Base-by-base conservation (phyloP, 2,888 invertebrate genomes). In the Aquatica leii region DNA sequence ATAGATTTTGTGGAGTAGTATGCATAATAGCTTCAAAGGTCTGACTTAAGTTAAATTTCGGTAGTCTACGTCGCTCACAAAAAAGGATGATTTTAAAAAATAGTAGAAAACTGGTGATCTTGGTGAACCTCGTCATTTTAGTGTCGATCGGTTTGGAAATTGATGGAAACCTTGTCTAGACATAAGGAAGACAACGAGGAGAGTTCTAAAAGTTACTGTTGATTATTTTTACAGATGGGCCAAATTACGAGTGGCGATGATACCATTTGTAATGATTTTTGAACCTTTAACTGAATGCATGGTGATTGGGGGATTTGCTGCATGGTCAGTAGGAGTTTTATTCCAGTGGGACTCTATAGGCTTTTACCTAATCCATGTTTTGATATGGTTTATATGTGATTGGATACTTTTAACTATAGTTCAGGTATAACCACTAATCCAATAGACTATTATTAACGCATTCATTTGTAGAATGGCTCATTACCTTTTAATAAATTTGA, bases 231-330 rank as follows among this genome's bases (percentile, higher is more conserved):
- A 51, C 11, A 88, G 98, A 73, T 99, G 99, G 99, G 94, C 96
- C 56, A 95, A 98, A 78, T 84, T 99, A 49, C 87, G 99, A 54
- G 91, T 95, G 64, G 96, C 98, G 11, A 98, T 99, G 96, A 86
- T 98, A 67, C 98, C 99, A 0, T 88, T 90, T 34, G 93, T 94
- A 43, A 92, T 96, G 69, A 76, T 98, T 41, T 84, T 98, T 66
- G 99, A 99, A 82, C 99, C 98, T 0, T 84, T 98, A 49, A 94
- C 94, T 53, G 98, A 99, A 84, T 98, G 98, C 80, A 86, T 99
- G 84, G 87, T 98, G 21, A 87, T 96, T 41, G 98, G 98, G 43
- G 90, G 94, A n/a, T 88, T 93, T 76, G 92, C 95, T 24, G 92
- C 97, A 0, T 95, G 95, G 93, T 92, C 97, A 0, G 90, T 91